Conservation (phyloP, 2,113 vertebrate genomes). For the Capreolus pygargus region DNA sequence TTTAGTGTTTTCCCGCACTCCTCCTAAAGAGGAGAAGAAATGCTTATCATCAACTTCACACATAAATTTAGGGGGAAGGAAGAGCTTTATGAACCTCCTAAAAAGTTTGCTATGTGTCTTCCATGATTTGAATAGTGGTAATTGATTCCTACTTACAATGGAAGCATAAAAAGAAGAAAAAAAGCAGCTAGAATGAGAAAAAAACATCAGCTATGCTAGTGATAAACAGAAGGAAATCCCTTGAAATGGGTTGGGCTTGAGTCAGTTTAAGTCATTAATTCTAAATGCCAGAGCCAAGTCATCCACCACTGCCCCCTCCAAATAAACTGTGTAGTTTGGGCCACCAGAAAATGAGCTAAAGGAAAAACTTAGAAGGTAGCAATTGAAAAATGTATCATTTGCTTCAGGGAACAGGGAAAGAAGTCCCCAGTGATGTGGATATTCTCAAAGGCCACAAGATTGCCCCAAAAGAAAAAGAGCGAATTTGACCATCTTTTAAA, state of each 20-base stretch:
- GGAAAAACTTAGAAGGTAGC: neutral
- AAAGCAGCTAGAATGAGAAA: neutral
- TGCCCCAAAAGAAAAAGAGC: neutral
- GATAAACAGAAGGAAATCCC: neutral
- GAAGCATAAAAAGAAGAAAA: neutral
- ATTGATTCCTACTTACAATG: neutral
- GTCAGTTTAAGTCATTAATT: neutral
- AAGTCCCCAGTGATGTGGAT: neutral
- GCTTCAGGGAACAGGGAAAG: neutral
- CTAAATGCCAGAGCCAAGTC: neutral
- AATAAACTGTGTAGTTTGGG: too few species aligned
- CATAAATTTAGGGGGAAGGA: neutral
- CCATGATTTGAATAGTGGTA: neutral
- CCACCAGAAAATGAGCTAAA: neutral
- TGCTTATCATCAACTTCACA: neutral
- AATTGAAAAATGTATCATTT: neutral
- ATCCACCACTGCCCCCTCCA: neutral
- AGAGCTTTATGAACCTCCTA: neutral
- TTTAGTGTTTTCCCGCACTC: neutral
- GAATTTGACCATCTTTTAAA: neutral
- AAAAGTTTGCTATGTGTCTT: neutral
- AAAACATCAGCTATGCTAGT: neutral
- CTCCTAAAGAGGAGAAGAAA: neutral
- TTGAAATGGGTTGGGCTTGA: neutral
- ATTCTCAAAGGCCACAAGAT: neutral